A percentile compares a stretch with the other conserved stretches of the same genome.
These are phyloP conservation scores for Gasteruption jaculator DNA, from an alignment of 2,888 invertebrate genomes.

Conservation along the genomic window DNA sequence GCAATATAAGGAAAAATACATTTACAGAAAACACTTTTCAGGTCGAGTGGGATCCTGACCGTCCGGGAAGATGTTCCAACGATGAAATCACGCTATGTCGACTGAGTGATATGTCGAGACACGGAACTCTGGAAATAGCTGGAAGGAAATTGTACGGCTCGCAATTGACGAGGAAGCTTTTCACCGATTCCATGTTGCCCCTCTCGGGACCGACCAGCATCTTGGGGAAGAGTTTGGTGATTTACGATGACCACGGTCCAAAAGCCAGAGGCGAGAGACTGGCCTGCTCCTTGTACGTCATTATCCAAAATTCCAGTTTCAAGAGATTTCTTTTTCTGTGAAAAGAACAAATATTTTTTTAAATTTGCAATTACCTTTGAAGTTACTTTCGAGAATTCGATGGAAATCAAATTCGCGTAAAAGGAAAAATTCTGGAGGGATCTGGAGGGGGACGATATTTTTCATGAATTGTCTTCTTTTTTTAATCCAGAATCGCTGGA, in stretches of 20 bases:
- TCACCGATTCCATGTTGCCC: constrained; percentile 74
- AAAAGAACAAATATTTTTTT: no score
- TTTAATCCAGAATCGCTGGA: constrained; percentile 62
- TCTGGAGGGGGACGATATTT: constrained; percentile 8
- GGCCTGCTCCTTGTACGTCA: constrained; percentile 81
- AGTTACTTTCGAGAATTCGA: no score
- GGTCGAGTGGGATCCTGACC: constrained; percentile 61
- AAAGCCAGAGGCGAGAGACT: constrained; percentile 82
- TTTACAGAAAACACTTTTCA: no score
- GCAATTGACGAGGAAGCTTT: constrained; percentile 66
- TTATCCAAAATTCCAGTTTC: constrained; percentile 3
- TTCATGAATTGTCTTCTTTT: constrained; percentile 10
- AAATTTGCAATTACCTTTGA: no score
- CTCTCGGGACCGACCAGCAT: constrained; percentile 71
- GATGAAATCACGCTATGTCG: constrained; percentile 62
- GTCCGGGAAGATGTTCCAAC: constrained; percentile 59
- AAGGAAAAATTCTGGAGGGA: not conserved
- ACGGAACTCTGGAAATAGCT: constrained; percentile 69
- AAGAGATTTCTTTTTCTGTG: no score
- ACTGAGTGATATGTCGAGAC: constrained; percentile 75
- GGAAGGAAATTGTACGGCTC: constrained; percentile 66
- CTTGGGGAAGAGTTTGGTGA: constrained; percentile 77
- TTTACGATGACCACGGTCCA: constrained; percentile 85
- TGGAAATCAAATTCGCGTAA: no score
- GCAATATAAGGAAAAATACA: no score